Percentiles rank a stretch among this genome's conserved stretches.
Conservation (phyloP, 2,888 invertebrate genomes). For the Scaptomyza flava region DNA sequence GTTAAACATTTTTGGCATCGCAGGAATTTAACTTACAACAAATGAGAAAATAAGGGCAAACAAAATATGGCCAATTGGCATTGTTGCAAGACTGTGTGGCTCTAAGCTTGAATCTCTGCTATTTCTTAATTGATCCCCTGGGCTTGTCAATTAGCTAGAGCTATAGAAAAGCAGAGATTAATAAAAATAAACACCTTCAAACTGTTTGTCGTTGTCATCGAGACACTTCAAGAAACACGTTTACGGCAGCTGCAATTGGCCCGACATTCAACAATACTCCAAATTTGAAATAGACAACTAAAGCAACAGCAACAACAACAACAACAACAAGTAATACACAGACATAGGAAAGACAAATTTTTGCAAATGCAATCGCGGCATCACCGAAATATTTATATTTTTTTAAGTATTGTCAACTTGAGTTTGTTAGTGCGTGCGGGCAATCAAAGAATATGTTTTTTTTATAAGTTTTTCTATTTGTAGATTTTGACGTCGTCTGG, state of each 20-base stretch:
- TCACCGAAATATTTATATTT: slow-evolving; percentile 14
- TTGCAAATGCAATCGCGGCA: slow-evolving; percentile 64
- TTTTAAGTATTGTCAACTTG: not conserved
- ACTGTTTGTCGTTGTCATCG: slow-evolving; percentile 37
- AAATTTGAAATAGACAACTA: slow-evolving; percentile 58
- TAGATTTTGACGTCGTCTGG: slow-evolving; percentile 47
- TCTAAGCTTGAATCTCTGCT: slow-evolving; percentile 34
- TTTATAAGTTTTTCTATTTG: slow-evolving; percentile 35
- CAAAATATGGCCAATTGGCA: slow-evolving; percentile 64
- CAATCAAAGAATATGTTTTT: slow-evolving; percentile 59
- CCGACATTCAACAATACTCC: slow-evolving; percentile 65
- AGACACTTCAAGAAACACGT: slow-evolving; percentile 46
- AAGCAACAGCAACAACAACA: slow-evolving; percentile 1
- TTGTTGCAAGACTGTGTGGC: slow-evolving; percentile 25
- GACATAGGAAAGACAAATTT: slow-evolving; percentile 49
- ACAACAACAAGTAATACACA: not conserved
- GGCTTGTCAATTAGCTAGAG: slow-evolving; percentile 67
- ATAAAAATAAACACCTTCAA: slow-evolving; percentile 15
- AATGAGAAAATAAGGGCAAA: slow-evolving; percentile 43
- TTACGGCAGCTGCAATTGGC: slow-evolving; percentile 46
- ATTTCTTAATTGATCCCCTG: slow-evolving; percentile 69
- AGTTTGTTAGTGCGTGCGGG: slow-evolving; percentile 47
- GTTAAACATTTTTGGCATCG: slow-evolving; percentile 69
- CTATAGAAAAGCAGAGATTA: slow-evolving; percentile 4
- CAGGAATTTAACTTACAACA: not conserved